phyloP scores from a whole-genome alignment of 2,113 vertebrate genomes.

The Corythaeola cristata region DNA sequence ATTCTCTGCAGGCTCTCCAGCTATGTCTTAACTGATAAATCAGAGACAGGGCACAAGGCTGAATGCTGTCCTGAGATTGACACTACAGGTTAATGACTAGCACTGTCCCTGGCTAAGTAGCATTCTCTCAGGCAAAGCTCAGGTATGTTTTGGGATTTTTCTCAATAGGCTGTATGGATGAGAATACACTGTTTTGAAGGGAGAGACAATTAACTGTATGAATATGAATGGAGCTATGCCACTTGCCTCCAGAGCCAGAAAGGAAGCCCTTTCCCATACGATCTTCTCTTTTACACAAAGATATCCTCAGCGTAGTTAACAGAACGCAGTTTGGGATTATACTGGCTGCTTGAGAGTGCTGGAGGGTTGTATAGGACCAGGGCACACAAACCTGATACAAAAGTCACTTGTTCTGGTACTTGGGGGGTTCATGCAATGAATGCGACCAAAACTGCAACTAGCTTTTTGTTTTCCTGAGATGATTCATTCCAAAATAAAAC shows the following conservation, averaged over 20 bases:
- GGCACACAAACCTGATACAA: background rate
- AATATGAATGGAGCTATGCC: background rate
- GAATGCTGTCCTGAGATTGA: conserved; percentile 17
- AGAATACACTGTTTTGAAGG: background rate
- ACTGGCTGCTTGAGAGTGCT: background rate
- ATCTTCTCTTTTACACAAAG: background rate
- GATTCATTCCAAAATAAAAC: background rate
- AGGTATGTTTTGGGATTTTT: background rate
- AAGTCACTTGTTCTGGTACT: background rate
- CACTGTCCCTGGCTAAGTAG: background rate
- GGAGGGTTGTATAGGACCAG: background rate
- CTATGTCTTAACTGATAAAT: conserved; percentile 23
- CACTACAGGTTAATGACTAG: conserved; percentile 29
- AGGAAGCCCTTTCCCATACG: background rate
- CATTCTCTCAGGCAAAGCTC: background rate
- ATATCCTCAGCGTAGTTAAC: background rate
- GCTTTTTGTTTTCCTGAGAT: background rate
- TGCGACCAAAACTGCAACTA: background rate
- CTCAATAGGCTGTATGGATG: background rate
- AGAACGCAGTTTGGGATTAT: background rate
- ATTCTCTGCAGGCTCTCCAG: background rate
- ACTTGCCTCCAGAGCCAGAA: background rate
- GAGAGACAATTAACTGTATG: background rate
- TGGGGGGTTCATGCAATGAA: background rate
- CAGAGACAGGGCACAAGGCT: background rate